Conservation (phyloP, 2,113 vertebrate genomes). For the Lepisosteus oculatus region DNA sequence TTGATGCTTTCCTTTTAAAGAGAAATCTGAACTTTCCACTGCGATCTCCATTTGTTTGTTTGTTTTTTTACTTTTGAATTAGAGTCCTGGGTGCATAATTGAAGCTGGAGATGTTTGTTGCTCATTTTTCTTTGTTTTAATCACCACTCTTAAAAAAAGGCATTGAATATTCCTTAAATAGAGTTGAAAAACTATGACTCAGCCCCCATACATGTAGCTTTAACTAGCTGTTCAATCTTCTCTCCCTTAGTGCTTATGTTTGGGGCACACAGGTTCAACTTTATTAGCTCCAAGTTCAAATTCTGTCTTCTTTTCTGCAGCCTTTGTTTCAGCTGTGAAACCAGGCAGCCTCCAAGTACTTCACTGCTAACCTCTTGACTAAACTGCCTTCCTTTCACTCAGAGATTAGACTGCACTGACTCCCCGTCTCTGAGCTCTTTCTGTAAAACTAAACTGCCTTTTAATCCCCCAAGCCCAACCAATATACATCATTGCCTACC, state of each 20-base stretch:
- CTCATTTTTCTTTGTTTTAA: slow-evolving; percentile 13
- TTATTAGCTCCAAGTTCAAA: too few relatives aligned
- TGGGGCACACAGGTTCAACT: slow-evolving; percentile 19
- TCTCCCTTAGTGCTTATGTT: slow-evolving; percentile 31
- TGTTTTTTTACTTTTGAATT: not conserved
- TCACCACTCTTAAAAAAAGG: slow-evolving; percentile 22
- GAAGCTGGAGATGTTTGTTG: not conserved
- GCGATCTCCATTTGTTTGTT: not conserved
- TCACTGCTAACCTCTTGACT: not conserved
- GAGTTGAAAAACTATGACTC: slow-evolving; percentile 1
- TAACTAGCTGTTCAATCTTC: slow-evolving; percentile 30
- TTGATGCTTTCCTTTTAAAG: not conserved
- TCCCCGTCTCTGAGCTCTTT: not conserved
- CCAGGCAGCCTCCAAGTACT: not conserved
- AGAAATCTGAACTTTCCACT: not conserved
- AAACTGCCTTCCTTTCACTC: not conserved
- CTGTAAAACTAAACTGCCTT: not conserved
- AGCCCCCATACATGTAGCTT: slow-evolving; percentile 8
- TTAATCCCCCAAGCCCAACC: not conserved
- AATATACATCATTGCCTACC: not conserved
- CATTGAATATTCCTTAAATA: slow-evolving; percentile 32
- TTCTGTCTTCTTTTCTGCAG: too few relatives aligned
- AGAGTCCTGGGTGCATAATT: not conserved
- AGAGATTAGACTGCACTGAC: not conserved
- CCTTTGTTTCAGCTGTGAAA: too few relatives aligned